A percentile compares a stretch with the other conserved stretches of the same genome.
Conservation (phyloP, 2,113 vertebrate genomes). For the Scomber colias region DNA sequence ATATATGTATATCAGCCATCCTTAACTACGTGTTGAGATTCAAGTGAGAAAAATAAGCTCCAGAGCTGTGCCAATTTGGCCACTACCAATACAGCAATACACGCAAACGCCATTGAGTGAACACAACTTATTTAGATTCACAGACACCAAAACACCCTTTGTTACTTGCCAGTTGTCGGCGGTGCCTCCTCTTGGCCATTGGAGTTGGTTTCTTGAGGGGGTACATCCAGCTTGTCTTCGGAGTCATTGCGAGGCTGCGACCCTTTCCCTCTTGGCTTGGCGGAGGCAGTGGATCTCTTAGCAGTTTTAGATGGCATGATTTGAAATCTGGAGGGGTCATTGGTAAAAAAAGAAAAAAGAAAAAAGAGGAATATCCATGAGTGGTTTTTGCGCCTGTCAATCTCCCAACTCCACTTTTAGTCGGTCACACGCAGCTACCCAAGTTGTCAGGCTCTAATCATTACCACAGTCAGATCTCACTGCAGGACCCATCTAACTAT, state of each 20-base stretch:
- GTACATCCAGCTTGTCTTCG: conserved; percentile 83
- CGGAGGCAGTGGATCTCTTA: conserved; percentile 86
- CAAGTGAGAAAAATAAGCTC: conserved; percentile 44
- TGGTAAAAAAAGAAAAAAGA: conserved; percentile 26
- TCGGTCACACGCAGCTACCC: conserved; percentile 68
- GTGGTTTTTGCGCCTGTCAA: conserved; percentile 71
- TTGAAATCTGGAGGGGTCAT: conserved; percentile 78
- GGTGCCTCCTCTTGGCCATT: conserved; percentile 79
- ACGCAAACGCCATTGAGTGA: conserved; percentile 72
- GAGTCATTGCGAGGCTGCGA: conserved; percentile 85
- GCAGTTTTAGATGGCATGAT: conserved; percentile 88
- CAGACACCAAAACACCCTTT: conserved; percentile 80
- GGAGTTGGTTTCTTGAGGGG: conserved; percentile 79
- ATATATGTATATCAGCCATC: conserved; percentile 46
- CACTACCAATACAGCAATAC: conserved; percentile 58
- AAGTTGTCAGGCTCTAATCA: conserved; percentile 64
- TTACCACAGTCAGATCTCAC: conserved; percentile 60
- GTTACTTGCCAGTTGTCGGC: conserved; percentile 84
- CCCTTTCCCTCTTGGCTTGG: conserved; percentile 81
- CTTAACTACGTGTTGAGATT: conserved; percentile 67
- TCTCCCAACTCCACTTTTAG: conserved; percentile 64
- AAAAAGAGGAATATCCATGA: conserved; percentile 64
- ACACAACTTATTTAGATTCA: conserved; percentile 79
- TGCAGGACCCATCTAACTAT: conserved; percentile 48
- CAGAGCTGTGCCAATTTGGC: conserved; percentile 67